phyloP scores from a whole-genome alignment of 2,888 invertebrate genomes.

The Pandemis cinnamomeana region DNA sequence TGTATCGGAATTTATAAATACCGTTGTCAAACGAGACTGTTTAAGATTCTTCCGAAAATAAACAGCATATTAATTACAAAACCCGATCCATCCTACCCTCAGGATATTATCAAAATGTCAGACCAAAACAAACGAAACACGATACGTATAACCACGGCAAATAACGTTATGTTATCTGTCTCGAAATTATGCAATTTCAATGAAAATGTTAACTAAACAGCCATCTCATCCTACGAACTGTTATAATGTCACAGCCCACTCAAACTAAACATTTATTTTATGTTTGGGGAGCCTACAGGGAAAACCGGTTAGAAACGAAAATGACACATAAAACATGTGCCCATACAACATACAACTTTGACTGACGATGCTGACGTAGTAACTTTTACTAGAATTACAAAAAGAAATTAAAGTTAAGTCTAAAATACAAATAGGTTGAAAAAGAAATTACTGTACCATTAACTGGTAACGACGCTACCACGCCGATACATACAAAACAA shows the following conservation, averaged over 20 bases:
- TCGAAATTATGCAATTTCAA: constrained; percentile 4
- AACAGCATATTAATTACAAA: neutral
- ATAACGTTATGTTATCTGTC: neutral
- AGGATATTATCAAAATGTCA: constrained; percentile 9
- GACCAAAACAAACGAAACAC: constrained; percentile 13
- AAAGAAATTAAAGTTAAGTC: too few relatives aligned
- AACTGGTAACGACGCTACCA: neutral
- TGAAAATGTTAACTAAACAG: constrained; percentile 19
- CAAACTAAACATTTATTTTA: constrained; percentile 3
- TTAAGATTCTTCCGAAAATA: neutral
- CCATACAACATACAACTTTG: too few relatives aligned
- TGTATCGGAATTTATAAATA: neutral
- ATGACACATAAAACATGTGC: constrained; percentile 5
- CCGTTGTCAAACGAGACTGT: neutral
- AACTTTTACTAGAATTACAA: too few relatives aligned
- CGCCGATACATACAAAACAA: neutral
- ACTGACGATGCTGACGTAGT: too few relatives aligned
- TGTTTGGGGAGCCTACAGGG: neutral
- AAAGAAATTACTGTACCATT: constrained; percentile 3
- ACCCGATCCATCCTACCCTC: constrained; percentile 4
- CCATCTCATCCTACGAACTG: constrained; percentile 6
- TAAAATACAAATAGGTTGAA: too few relatives aligned
- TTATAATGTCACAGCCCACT: constrained; percentile 13
- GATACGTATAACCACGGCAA: neutral
- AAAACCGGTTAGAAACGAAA: neutral